A percentile compares a stretch with the other conserved stretches of the same genome.
Evolutionary conservation across 1,140 invertebrate genomes (phyloP).

Genomic region (Heliconius nattereri): DNA sequence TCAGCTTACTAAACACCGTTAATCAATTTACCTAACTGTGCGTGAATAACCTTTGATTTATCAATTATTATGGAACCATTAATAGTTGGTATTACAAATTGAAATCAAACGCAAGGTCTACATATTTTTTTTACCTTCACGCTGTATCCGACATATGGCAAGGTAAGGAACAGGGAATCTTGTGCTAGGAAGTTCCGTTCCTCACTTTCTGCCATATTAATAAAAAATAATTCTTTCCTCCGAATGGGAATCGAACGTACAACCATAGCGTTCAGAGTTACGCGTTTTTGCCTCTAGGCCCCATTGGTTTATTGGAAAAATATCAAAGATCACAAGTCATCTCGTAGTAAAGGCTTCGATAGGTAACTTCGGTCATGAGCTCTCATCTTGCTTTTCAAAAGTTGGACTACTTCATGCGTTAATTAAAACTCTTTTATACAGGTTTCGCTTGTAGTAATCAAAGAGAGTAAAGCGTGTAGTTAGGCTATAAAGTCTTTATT

Average conservation of each 20-base stretch:
- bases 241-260: no score
- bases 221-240: no score
- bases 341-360: background rate
- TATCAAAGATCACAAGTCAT: slow-evolving; percentile 1
- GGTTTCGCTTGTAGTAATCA: background rate
- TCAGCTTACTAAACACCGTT: slow-evolving; percentile 1
- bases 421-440: slow-evolving; percentile 4
- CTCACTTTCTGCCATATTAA: no score
- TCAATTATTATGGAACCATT: background rate
- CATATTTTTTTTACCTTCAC: background rate
- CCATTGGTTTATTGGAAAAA: background rate
- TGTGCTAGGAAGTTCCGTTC: no score
- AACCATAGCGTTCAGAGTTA: no score
- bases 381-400: background rate
- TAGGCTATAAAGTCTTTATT: background rate
- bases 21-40: background rate
- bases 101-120: background rate
- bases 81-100: background rate
- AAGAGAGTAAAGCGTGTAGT: background rate
- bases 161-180: no score
- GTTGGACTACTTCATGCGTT: background rate
- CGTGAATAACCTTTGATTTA: background rate
- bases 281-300: no score
- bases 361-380: background rate
- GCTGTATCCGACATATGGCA: no score